These are phyloP conservation scores for Rhadina sibilatrix DNA, from an alignment of 2,113 vertebrate species.

Conservation along the genomic window DNA sequence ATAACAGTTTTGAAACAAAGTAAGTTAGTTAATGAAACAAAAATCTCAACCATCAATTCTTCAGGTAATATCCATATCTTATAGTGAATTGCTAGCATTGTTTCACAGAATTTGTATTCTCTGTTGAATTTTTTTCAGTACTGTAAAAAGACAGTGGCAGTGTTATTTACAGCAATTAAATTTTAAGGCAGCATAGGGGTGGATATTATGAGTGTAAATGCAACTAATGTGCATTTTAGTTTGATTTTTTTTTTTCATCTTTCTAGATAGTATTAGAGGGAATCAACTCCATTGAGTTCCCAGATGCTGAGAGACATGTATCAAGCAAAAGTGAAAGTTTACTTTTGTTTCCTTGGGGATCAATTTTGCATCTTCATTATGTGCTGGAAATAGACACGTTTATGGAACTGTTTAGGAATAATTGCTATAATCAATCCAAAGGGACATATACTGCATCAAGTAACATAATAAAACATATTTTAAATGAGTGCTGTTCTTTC, in stretches of 20 bases:
- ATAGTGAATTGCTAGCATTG: neutral
- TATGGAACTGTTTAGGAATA: constrained; percentile 42
- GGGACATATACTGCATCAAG: neutral
- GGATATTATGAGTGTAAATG: neutral
- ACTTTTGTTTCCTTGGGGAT: constrained; percentile 24
- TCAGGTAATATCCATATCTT: neutral
- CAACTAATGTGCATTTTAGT: neutral
- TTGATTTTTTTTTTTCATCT: neutral
- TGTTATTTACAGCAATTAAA: neutral
- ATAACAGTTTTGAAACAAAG: constrained; percentile 79
- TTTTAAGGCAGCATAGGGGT: neutral
- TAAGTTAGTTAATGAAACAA: constrained; percentile 61
- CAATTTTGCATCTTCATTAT: constrained; percentile 4
- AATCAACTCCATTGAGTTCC: neutral
- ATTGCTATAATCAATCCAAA: constrained; percentile 40
- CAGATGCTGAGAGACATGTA: neutral
- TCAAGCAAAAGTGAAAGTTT: constrained; percentile 12
- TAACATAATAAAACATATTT: constrained; percentile 16
- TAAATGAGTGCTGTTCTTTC: neutral
- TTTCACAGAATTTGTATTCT: neutral
- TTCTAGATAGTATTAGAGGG: neutral
- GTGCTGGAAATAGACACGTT: constrained; percentile 11
- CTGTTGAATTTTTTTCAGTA: neutral
- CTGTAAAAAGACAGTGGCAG: neutral
- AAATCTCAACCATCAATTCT: neutral